Base-by-base conservation (phyloP, 2,113 vertebrate genomes). In the Dipodomys merriami region DNA sequence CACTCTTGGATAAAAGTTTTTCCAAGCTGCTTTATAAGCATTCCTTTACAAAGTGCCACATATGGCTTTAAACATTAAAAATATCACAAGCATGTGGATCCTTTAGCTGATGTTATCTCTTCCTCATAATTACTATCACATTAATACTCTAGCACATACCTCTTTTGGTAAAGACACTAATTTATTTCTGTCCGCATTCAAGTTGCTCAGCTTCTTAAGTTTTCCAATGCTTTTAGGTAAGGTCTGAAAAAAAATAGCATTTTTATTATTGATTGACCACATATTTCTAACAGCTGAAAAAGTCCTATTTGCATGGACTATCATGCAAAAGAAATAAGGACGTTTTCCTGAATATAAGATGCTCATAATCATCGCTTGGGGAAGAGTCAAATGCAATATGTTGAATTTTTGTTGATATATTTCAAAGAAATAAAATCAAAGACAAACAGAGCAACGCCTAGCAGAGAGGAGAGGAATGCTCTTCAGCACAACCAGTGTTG, bases 161-260 rank as follows among this genome's bases (percentile, higher is more conserved):
- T 99, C 99, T 98, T 99, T 99, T 46, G 99, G 99, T 97, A 99
- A 98, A 91, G 98, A 98, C 44, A 97, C 96, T 96, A 99, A 97
- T 96, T 99, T 98, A 97, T 99, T 99, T 98, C 99, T 98, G 97
- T 99, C 99, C 91, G 98, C 99, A 97, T 99, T 99, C 96, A 99
- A 98, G 98, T 99, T 99, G 96, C 98, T 99, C 94, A 99, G 97
- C 96, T 98, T 99, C 98, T 99, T 99, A 94, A 99, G 98, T 97
- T 99, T 99, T 95, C 99, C 99, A 60, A 99, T 98, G 98, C 98
- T 99, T 97, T 98, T 99, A 5, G 99, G 99, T 97, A 99, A 98
- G 79, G 98, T 98, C 99, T 98, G 94, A 90, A 62, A 44, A 96
- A 97, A 96, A 16, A 97, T 96, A 6, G 8, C 88, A 96, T 74